These are phyloP conservation scores for Drosophila leonis DNA, from an alignment of 2,888 invertebrate genomes.

Conservation along the genomic window DNA sequence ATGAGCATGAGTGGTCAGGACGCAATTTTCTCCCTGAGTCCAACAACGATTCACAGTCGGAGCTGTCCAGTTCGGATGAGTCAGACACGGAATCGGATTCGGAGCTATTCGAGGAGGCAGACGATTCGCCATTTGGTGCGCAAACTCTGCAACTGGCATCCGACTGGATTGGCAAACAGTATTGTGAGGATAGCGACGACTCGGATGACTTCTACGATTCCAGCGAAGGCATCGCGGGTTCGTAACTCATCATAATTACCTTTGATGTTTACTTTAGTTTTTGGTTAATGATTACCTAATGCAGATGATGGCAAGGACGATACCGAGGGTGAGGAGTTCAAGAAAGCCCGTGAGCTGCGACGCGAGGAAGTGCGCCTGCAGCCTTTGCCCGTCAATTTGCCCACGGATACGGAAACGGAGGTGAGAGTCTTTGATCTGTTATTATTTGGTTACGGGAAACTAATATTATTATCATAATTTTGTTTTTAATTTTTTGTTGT, in stretches of 20 bases:
- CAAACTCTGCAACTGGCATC: slow-evolving; percentile 90
- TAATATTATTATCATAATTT: slow-evolving; percentile 72
- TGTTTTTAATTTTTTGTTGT: slow-evolving; percentile 59
- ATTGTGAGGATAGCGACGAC: slow-evolving; percentile 86
- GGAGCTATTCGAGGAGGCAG: slow-evolving; percentile 89
- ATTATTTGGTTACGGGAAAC: slow-evolving; percentile 56
- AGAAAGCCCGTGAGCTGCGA: slow-evolving; percentile 88
- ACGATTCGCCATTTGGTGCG: slow-evolving; percentile 86
- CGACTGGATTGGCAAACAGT: slow-evolving; percentile 88
- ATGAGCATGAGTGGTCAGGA: slow-evolving; percentile 98
- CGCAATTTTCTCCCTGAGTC: slow-evolving; percentile 94
- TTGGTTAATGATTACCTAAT: neutral
- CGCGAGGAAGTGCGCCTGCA: slow-evolving; percentile 89
- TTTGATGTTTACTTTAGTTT: neutral
- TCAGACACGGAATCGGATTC: slow-evolving; percentile 89
- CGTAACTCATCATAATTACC: neutral
- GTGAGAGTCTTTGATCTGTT: slow-evolving; percentile 85
- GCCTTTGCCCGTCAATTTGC: slow-evolving; percentile 87
- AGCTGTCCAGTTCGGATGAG: slow-evolving; percentile 86
- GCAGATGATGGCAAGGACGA: slow-evolving; percentile 89
- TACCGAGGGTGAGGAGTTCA: slow-evolving; percentile 90
- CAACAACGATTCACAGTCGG: slow-evolving; percentile 90
- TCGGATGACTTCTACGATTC: slow-evolving; percentile 85
- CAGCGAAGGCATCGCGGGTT: slow-evolving; percentile 85
- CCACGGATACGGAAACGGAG: slow-evolving; percentile 90